These are phyloP conservation scores for Mallotus villosus DNA, from an alignment of 2,797 vertebrate genomes.

Conservation along the genomic window DNA sequence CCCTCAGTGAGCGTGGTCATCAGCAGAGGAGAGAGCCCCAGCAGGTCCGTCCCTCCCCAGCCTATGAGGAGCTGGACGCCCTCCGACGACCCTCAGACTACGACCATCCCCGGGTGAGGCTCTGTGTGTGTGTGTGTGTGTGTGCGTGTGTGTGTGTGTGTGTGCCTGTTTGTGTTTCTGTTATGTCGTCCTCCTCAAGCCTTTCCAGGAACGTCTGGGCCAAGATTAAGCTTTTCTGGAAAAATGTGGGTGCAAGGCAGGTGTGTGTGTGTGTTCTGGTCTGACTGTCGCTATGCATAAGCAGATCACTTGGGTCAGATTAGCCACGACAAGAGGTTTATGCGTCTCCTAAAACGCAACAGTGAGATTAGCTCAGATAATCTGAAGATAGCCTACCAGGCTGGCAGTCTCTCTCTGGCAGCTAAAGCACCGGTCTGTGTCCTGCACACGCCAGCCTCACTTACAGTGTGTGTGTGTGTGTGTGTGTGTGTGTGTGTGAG, in stretches of 20 bases:
- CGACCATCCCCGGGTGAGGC: slow-evolving; percentile 78
- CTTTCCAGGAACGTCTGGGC: too few species aligned
- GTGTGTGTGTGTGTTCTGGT: neutral
- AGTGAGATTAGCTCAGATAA: slow-evolving; percentile 6
- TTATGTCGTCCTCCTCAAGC: too few species aligned
- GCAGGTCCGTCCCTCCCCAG: slow-evolving; percentile 54
- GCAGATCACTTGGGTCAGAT: slow-evolving; percentile 6
- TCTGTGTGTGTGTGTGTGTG: neutral
- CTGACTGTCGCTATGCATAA: neutral
- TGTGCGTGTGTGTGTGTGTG: neutral
- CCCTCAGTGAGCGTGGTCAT: slow-evolving; percentile 80
- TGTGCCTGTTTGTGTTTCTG: neutral
- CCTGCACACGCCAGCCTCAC: too few species aligned
- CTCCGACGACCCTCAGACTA: slow-evolving; percentile 60
- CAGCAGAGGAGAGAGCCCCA: slow-evolving; percentile 71
- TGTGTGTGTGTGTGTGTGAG: neutral
- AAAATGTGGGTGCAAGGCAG: neutral
- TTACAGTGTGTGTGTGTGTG: too few species aligned
- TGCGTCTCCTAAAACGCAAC: neutral
- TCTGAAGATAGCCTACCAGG: neutral
- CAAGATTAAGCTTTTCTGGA: too few species aligned
- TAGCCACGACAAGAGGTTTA: slow-evolving; percentile 7
- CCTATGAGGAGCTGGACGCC: slow-evolving; percentile 71
- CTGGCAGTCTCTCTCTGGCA: neutral
- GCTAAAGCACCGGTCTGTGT: too few species aligned